Base-by-base conservation (phyloP, 2,113 vertebrate species). In the Nymphicus hollandicus region DNA sequence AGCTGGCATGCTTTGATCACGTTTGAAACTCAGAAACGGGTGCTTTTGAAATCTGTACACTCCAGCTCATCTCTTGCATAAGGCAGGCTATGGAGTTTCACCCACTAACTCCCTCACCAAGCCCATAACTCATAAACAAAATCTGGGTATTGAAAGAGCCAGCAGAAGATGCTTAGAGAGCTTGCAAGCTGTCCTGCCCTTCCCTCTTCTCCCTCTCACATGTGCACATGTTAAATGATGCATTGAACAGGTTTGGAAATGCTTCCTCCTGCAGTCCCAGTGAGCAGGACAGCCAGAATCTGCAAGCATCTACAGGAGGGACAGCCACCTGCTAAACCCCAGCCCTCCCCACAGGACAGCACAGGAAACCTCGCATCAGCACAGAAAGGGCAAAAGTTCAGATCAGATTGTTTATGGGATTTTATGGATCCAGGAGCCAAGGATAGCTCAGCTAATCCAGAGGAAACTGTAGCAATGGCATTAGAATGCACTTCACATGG, bases 301-400 rank as follows among this genome's bases (percentile, higher is more conserved):
- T 74, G 55, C 31, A 64, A 63, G 72, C 65, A 93, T 66, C 73
- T 71, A 8, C 1, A 0, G 53, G 10, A 69, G 44, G 70, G 41
- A 81, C 73, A 72, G 83, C 50, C 94, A 91, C 97, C 96, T 97
- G 96, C 55, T 81, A 14, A 64, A 46, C 88, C 39, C 39, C 80
- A 71, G 64, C 65, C 64, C 56, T 69, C 60, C 33, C 80, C 3
- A 1, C 19, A 1, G 65, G 64, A 53, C 19, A 8, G 81, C 7
- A 0, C 37, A 86, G 94, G 95, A 90, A 95, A 41, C 77, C 28
- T 91, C 27, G 1, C 71, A 41, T 41, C 86, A 74, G 76, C 82
- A 49, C 83, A 60, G 91, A 84, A 86, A 93, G 96, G 95, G 93
- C 95, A 91, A 91, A 97, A 97, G 96, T 97, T 97, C 96, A 96